These are phyloP conservation scores for Crypturellus undulatus DNA, from an alignment of 2,113 vertebrate species.

Conservation along the genomic window DNA sequence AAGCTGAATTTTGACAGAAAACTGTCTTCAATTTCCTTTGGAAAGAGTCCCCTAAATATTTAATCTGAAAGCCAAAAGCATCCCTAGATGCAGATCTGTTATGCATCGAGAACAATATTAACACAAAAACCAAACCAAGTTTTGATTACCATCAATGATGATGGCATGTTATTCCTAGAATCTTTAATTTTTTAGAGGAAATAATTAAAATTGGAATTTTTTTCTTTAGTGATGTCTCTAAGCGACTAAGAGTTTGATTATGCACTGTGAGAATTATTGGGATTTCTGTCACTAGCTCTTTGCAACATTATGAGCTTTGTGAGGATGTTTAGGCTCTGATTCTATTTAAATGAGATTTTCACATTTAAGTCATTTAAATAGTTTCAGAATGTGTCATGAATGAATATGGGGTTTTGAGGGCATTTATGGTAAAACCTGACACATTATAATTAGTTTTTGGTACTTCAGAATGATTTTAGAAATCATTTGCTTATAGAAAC, in stretches of 20 bases:
- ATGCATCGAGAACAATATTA: neutral
- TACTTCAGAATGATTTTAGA: neutral
- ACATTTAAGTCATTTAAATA: neutral
- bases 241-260: neutral
- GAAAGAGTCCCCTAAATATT: neutral
- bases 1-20: neutral
- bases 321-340: neutral
- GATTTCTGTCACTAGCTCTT: neutral
- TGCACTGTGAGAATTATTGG: neutral
- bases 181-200: no score
- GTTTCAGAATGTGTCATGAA: fast-evolving
- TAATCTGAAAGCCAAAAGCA: neutral
- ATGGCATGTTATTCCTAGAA: neutral
- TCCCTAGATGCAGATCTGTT: neutral
- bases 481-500: neutral
- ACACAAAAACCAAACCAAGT: neutral
- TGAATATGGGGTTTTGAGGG: neutral
- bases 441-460: neutral
- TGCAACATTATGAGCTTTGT: neutral
- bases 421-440: neutral
- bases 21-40: neutral
- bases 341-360: neutral
- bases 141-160: neutral
- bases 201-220: no score
- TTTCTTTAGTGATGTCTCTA: no score